Conservation (phyloP, 2,113 vertebrate species). For the Crotalus tigris region DNA sequence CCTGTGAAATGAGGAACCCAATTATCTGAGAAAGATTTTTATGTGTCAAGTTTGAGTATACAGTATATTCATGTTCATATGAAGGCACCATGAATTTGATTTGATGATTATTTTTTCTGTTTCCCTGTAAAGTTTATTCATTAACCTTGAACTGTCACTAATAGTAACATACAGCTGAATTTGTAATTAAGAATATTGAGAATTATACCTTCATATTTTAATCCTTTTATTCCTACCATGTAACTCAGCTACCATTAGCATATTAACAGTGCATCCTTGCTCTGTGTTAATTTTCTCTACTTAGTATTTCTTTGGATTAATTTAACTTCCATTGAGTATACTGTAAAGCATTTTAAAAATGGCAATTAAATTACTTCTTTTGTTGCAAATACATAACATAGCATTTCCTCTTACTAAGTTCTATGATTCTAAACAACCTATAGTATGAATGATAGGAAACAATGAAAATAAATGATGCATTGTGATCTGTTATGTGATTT, state of each 20-base stretch:
- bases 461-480: constrained; percentile 33
- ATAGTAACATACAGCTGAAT: not conserved
- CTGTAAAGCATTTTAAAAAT: constrained; percentile 40
- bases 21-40: constrained; percentile 6
- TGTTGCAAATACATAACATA: constrained; percentile 41
- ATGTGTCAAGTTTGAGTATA: not conserved
- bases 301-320: constrained; percentile 5
- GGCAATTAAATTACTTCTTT: constrained; percentile 38
- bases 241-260: not conserved
- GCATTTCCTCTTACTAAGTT: constrained; percentile 44
- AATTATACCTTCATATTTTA: not conserved
- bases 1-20: not conserved
- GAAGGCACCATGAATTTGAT: not conserved
- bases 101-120: not conserved
- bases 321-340: constrained; percentile 28
- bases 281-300: not conserved
- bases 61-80: not conserved
- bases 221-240: not conserved
- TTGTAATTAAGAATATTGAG: not conserved
- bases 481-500: constrained; percentile 19
- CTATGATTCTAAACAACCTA: constrained; percentile 28
- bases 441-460: constrained; percentile 19
- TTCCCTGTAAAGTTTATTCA: not conserved
- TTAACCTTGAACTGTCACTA: constrained; percentile 1
- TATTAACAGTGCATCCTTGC: not conserved